Evolutionary conservation across 2,888 invertebrate genomes (phyloP), one percentile per base, ranked within the genome.

Genomic region (Apodemia hepburni): DNA sequence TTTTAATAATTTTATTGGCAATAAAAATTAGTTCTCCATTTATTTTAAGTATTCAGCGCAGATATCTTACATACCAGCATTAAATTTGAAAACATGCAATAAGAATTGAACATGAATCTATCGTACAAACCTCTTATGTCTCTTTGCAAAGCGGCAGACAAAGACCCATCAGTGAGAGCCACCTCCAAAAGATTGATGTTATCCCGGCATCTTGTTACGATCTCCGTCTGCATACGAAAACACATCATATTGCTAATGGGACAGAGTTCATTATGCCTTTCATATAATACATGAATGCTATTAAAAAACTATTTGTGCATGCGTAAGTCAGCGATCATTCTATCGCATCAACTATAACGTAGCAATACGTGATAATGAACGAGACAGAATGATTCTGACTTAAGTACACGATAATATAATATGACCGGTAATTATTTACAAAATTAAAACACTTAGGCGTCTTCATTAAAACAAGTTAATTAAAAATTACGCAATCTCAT

Each of bases 191-290:
- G 95, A 78, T 94, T 94, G 77, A 97, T 94, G 87, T 98, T 97
- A 78, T 97, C 97, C 74, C 96, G 95, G 91, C 98, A 97, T 65
- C 96, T 96, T 67, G 95, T 94, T 79, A 96, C 93, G 77, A 98
- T 93, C 92, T 97, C 97, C 82, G 94, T 95, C 98, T 98, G 89
- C 73, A 80, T 76, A 84, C 78, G 77, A 79, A 82, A 85, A 85
- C 78, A 77, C 69, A 70, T 70, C 69, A 70, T 70, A 71, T 74
- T 71, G 71, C 72, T 72, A 73, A 73, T 66, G 58, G 63, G 69
- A 69, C 66, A 61, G 15, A 67, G 59, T 35, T 59, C 61, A 64
- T 68, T 65, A 67, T 17, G 1, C 45, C n/a, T 47, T 7, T n/a
- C 17, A 47, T 0, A 17, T 17, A 8, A 17, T 17, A 47, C 45